Evolutionary conservation across 2,888 invertebrate genomes (phyloP).

Genomic region (Xestia sexstrigata): DNA sequence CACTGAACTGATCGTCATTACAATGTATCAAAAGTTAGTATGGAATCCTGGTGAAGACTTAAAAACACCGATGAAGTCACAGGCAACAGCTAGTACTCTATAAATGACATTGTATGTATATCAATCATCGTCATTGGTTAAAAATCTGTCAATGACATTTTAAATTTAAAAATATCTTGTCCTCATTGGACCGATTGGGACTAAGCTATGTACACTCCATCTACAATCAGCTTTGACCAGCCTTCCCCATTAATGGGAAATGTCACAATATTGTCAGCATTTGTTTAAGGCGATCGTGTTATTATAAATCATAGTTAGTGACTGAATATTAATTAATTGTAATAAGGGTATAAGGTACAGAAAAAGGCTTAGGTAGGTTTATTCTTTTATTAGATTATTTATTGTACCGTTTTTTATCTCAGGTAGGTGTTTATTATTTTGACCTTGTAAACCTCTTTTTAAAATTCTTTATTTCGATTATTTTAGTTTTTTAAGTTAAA

Average conservation of each 20-base stretch:
- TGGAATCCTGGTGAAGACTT: too few relatives aligned
- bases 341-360: background rate
- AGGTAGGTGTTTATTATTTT: background rate
- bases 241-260: constrained; percentile 35
- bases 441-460: background rate
- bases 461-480: background rate
- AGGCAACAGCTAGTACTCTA: background rate
- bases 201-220: too few relatives aligned
- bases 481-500: background rate
- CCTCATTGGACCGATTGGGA: too few relatives aligned
- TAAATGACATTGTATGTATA: background rate
- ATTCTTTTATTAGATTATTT: background rate
- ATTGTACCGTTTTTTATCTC: background rate
- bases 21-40: too few relatives aligned
- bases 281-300: constrained; percentile 54
- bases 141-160: too few relatives aligned
- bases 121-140: too few relatives aligned
- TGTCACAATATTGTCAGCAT: constrained; percentile 53
- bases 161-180: too few relatives aligned
- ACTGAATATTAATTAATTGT: constrained; percentile 44
- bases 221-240: too few relatives aligned
- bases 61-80: too few relatives aligned
- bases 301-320: constrained; percentile 55
- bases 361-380: constrained; percentile 14
- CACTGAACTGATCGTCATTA: background rate